These are phyloP conservation scores for Benthosema pterotum DNA, from an alignment of 2,797 vertebrate species.

Conservation along the genomic window DNA sequence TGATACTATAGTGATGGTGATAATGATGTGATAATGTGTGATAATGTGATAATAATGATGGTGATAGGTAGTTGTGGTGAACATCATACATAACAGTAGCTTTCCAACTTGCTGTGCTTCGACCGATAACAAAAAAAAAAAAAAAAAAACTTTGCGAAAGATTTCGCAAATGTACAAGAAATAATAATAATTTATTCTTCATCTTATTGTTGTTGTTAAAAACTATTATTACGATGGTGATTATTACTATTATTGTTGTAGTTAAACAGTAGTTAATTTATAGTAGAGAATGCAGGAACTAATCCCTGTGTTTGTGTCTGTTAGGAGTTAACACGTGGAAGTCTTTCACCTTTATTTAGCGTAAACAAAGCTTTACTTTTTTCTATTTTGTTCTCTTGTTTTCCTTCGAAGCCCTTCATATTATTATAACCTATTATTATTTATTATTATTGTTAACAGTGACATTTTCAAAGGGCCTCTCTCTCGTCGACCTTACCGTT, in stretches of 20 bases:
- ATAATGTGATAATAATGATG: conserved; percentile 59
- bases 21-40: conserved; percentile 22
- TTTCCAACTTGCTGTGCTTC: conserved; percentile 86
- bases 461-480: conserved; percentile 72
- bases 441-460: conserved; percentile 82
- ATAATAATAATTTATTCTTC: conserved; percentile 44
- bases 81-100: conserved; percentile 69
- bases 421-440: conserved; percentile 77
- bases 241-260: conserved; percentile 79
- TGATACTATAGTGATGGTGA: too few species aligned
- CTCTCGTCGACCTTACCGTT: conserved; percentile 63
- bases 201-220: conserved; percentile 61
- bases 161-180: conserved; percentile 69
- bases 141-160: conserved; percentile 59
- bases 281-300: conserved; percentile 79
- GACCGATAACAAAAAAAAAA: conserved; percentile 67
- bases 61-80: conserved; percentile 58
- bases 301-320: conserved; percentile 79
- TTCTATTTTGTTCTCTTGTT: conserved; percentile 54
- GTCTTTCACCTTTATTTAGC: conserved; percentile 75
- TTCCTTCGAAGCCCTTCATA: conserved; percentile 69
- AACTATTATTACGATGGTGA: conserved; percentile 69
- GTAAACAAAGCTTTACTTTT: conserved; percentile 61
- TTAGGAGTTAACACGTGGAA: conserved; percentile 78
- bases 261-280: conserved; percentile 82